Conservation (phyloP, 2,797 vertebrate species). For the Phalloptychus januarius region DNA sequence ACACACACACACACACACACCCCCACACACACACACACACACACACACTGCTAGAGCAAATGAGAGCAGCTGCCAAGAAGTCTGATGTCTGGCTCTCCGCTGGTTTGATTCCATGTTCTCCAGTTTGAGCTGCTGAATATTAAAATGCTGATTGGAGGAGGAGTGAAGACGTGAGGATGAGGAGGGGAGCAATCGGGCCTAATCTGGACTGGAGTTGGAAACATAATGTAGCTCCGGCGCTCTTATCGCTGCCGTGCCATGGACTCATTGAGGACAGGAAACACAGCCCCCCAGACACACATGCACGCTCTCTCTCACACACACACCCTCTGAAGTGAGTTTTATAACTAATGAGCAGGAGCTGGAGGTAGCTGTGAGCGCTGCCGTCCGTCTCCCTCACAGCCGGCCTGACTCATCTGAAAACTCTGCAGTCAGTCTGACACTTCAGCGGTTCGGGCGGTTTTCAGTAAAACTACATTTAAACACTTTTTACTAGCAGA, state of each 20-base stretch:
- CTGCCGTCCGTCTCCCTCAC: background rate
- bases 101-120: slow-evolving; percentile 47
- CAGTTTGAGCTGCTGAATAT: slow-evolving; percentile 41
- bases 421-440: background rate
- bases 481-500: background rate
- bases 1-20: slow-evolving; percentile 14
- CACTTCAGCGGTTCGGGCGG: background rate
- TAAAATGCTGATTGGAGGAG: background rate
- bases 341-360: background rate
- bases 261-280: slow-evolving; percentile 62
- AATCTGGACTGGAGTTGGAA: slow-evolving; percentile 50
- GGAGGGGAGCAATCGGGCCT: slow-evolving; percentile 12
- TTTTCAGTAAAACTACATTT: background rate
- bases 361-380: background rate
- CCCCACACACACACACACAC: slow-evolving; percentile 20
- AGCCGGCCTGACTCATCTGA: background rate
- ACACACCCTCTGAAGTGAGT: background rate
- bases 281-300: slow-evolving; percentile 2
- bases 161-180: background rate
- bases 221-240: slow-evolving; percentile 48
- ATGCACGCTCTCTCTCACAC: slow-evolving; percentile 5
- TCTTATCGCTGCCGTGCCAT: slow-evolving; percentile 68
- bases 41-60: slow-evolving; percentile 19
- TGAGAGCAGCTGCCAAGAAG: slow-evolving; percentile 30
- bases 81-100: slow-evolving; percentile 39